These are phyloP conservation scores for Neodiprion virginianus DNA, from an alignment of 1,140 invertebrate genomes.

Conservation along the genomic window DNA sequence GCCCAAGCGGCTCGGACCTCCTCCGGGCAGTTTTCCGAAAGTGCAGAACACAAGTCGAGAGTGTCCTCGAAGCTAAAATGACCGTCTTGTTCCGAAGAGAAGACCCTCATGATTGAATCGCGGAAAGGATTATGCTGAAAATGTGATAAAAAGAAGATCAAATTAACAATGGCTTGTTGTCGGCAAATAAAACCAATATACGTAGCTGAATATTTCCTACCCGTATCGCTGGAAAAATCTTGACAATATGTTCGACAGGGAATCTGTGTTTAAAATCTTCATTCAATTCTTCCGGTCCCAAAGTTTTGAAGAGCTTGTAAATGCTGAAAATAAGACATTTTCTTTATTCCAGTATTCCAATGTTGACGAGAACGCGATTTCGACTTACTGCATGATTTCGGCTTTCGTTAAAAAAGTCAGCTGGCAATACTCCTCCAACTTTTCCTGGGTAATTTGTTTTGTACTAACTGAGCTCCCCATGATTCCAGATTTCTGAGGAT, in stretches of 20 bases:
- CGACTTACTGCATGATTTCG: constrained; percentile 66
- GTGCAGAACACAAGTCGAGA: constrained; percentile 77
- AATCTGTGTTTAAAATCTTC: constrained; percentile 61
- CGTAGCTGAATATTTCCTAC: constrained; percentile 43
- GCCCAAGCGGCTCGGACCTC: constrained; percentile 77
- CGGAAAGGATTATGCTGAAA: constrained; percentile 76
- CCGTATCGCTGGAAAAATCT: constrained; percentile 62
- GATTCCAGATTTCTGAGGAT: background rate
- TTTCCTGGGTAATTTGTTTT: constrained; percentile 59
- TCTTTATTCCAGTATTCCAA: background rate
- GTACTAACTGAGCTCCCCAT: constrained; percentile 38
- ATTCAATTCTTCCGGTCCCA: constrained; percentile 54
- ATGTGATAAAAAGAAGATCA: background rate
- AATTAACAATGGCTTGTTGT: too few species aligned
- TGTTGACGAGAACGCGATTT: constrained; percentile 12
- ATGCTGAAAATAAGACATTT: constrained; percentile 54
- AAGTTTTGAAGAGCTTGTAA: constrained; percentile 62
- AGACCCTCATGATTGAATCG: constrained; percentile 73
- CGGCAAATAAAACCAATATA: too few species aligned
- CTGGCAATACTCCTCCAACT: constrained; percentile 63
- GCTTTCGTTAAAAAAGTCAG: constrained; percentile 65
- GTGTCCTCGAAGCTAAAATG: constrained; percentile 78
- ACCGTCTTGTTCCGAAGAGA: constrained; percentile 71
- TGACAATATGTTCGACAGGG: constrained; percentile 55
- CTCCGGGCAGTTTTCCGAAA: constrained; percentile 72